Conservation (phyloP, 2,888 invertebrate genomes). For the Drosophila eohydei region DNA sequence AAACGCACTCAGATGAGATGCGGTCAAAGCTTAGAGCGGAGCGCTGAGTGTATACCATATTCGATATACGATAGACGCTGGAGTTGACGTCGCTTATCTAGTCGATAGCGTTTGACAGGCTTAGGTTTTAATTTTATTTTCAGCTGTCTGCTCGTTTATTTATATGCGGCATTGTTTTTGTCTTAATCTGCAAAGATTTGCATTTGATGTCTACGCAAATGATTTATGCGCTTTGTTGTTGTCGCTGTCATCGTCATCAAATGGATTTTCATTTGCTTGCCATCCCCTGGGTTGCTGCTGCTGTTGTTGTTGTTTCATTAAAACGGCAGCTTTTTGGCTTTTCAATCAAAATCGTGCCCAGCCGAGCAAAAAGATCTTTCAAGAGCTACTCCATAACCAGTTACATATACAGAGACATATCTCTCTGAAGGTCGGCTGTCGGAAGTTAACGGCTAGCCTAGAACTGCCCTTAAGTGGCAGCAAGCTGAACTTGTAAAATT, state of each 20-base stretch:
- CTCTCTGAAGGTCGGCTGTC: constrained; percentile 55
- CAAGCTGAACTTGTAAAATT: constrained; percentile 9
- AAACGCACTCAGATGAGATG: constrained; percentile 30
- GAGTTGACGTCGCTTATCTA: constrained; percentile 59
- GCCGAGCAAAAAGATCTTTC: constrained; percentile 34
- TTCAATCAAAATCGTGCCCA: constrained; percentile 61
- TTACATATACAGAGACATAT: constrained; percentile 27
- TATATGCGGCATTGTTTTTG: constrained; percentile 61
- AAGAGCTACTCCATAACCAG: constrained; percentile 56
- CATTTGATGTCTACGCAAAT: constrained; percentile 75
- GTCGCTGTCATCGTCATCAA: constrained; percentile 51
- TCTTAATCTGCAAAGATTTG: constrained; percentile 76
- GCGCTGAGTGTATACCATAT: constrained; percentile 7
- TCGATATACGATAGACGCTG: constrained; percentile 42
- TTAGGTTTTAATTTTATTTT: constrained; percentile 63
- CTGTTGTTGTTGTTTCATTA: constrained; percentile 44
- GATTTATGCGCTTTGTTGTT: constrained; percentile 58
- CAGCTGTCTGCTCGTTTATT: constrained; percentile 50
- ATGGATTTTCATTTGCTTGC: constrained; percentile 60
- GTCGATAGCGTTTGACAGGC: constrained; percentile 73
- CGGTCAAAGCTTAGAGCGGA: constrained; percentile 5
- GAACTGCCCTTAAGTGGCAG: constrained; percentile 28
- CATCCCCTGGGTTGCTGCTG: constrained; percentile 11
- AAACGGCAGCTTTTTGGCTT: constrained; percentile 75
- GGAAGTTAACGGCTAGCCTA: constrained; percentile 39